A percentile compares a stretch with the other conserved stretches of the same genome.
Evolutionary conservation across 1,140 invertebrate species (phyloP).

Genomic region (Hesperophylax magnus): DNA sequence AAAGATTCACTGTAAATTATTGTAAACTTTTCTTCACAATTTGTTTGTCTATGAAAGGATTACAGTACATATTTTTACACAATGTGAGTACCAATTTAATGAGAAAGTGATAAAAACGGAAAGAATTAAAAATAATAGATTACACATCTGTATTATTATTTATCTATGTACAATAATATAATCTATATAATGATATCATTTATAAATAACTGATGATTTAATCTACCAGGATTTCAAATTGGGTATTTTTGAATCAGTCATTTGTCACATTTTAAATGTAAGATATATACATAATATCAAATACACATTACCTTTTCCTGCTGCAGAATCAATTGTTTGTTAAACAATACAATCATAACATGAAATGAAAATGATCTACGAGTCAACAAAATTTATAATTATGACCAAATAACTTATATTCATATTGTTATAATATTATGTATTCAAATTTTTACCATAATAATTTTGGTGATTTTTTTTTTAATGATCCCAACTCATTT

Average conservation of each 20-base stretch:
- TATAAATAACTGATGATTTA: conserved; percentile 28
- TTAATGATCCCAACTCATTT: no score
- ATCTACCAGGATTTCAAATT: conserved; percentile 15
- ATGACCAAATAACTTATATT: no score
- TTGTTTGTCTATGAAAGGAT: no score
- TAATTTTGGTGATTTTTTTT: no score
- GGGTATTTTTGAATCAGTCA: conserved; percentile 26
- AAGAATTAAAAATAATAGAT: neutral
- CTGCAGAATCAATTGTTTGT: neutral
- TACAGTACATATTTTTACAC: no score
- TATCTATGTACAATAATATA: conserved; percentile 15
- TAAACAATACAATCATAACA: neutral
- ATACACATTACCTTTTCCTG: neutral
- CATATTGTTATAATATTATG: no score
- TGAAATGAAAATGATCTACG: neutral
- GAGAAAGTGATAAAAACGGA: conserved; percentile 4
- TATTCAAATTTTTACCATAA: no score
- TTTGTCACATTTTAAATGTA: conserved; percentile 28
- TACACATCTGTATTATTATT: neutral
- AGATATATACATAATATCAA: conserved; percentile 1
- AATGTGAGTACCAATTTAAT: neutral
- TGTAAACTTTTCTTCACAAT: no score
- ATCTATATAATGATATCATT: conserved; percentile 15
- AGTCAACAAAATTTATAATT: no score
- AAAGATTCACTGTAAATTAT: no score